Conservation (phyloP, 2,113 vertebrate genomes). For the Hippocampus mohnikei region DNA sequence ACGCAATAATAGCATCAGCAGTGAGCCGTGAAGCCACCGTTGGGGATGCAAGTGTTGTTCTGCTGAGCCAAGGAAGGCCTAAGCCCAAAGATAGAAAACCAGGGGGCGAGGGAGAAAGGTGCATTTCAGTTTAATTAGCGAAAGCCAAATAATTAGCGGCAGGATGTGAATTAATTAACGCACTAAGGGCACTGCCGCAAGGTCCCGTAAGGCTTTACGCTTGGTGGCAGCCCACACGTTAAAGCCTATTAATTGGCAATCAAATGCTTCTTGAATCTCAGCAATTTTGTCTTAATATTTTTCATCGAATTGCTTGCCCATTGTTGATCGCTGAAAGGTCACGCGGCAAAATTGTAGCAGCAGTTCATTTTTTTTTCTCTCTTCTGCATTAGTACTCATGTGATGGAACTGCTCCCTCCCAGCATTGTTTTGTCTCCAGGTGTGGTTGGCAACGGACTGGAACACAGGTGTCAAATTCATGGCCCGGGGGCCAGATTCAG, state of each 20-base stretch:
- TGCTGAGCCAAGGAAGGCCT: constrained; percentile 22
- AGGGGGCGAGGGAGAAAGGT: constrained; percentile 52
- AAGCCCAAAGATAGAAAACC: constrained; percentile 15
- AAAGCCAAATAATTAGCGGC: constrained; percentile 70
- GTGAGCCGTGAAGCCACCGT: constrained; percentile 50
- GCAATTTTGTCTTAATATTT: constrained; percentile 18
- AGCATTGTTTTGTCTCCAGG: background rate
- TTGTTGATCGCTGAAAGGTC: background rate
- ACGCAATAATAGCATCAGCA: constrained; percentile 53
- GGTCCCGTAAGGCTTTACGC: constrained; percentile 55
- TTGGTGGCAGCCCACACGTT: constrained; percentile 47
- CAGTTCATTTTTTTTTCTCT: background rate
- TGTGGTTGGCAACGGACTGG: background rate
- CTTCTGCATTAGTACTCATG: background rate
- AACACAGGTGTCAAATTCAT: background rate
- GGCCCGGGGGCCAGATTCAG: too few species aligned
- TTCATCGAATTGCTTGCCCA: constrained; percentile 3
- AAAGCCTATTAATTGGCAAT: constrained; percentile 63
- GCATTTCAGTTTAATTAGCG: constrained; percentile 72
- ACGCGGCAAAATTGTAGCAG: constrained; percentile 1
- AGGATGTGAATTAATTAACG: constrained; percentile 72
- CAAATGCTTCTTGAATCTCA: constrained; percentile 47
- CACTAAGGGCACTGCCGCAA: constrained; percentile 54
- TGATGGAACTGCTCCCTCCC: background rate
- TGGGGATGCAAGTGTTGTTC: constrained; percentile 28